A percentile compares a stretch with the other conserved stretches of the same genome.
Conservation (phyloP, 1,140 invertebrate species). For the Lordiphosa clarofinis region DNA sequence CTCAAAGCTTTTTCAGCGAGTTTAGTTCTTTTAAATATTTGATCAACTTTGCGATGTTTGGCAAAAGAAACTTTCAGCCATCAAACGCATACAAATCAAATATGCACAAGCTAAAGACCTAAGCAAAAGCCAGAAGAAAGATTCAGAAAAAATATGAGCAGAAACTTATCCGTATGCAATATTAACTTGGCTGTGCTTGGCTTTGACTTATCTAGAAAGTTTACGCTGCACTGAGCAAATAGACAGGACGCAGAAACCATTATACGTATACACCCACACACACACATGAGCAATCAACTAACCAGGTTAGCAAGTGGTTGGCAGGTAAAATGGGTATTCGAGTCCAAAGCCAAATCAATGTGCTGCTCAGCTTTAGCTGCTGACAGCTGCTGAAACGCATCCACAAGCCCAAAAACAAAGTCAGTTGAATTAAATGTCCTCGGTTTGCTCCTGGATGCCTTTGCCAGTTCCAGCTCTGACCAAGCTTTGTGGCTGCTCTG, state of each 20-base stretch:
- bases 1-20: conserved; percentile 19
- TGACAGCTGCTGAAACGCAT: conserved; percentile 35
- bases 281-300: conserved; percentile 46
- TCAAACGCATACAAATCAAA: conserved; percentile 42
- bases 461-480: conserved; percentile 6
- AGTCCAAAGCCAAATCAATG: conserved; percentile 43
- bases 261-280: conserved; percentile 3
- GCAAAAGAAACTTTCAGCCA: conserved; percentile 24
- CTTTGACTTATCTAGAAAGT: conserved; percentile 65
- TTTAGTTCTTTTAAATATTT: conserved; percentile 26
- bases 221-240: conserved; percentile 66
- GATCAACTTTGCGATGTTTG: conserved; percentile 22
- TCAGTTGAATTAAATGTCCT: conserved; percentile 45
- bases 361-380: conserved; percentile 31
- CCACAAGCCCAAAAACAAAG: conserved; percentile 23
- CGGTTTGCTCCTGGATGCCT: conserved; percentile 30
- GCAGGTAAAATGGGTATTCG: conserved; percentile 15
- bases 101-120: conserved; percentile 31
- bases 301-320: conserved; percentile 48
- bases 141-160: conserved; percentile 27
- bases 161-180: conserved; percentile 48
- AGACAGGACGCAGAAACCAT: conserved; percentile 23
- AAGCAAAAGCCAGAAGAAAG: conserved; percentile 6
- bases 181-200: conserved; percentile 60
- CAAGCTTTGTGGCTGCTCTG: conserved; percentile 16